These are phyloP conservation scores for Periophthalmus magnuspinnatus DNA, from an alignment of 2,797 vertebrate genomes.

Conservation along the genomic window DNA sequence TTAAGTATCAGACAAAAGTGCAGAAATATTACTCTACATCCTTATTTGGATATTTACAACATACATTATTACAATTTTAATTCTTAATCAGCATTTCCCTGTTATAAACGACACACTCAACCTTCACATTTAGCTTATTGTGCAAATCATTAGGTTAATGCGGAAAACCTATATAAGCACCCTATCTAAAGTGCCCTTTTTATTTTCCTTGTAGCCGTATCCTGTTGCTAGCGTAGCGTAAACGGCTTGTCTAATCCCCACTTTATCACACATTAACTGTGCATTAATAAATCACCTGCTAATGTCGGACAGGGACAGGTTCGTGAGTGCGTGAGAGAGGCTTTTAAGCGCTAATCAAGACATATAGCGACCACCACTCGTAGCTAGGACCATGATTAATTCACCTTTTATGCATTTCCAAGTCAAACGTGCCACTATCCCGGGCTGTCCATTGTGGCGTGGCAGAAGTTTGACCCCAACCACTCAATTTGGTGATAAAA, in stretches of 20 bases:
- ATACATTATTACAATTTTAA: too few relatives aligned
- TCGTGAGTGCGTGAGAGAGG: slow-evolving; percentile 7
- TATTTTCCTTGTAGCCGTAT: neutral
- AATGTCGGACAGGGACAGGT: slow-evolving; percentile 45
- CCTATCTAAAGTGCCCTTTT: neutral
- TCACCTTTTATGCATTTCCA: slow-evolving; percentile 35
- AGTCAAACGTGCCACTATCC: slow-evolving; percentile 26
- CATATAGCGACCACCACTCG: slow-evolving; percentile 23
- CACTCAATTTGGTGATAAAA: slow-evolving; percentile 58
- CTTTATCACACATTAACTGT: neutral
- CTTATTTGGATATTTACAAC: too few relatives aligned
- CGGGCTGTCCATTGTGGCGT: slow-evolving; percentile 41
- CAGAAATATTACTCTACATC: too few relatives aligned
- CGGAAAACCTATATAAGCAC: neutral
- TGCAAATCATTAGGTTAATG: slow-evolving; percentile 31
- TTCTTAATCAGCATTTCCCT: too few relatives aligned
- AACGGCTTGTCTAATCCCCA: neutral
- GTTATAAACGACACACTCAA: too few relatives aligned
- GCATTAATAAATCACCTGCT: slow-evolving; percentile 10
- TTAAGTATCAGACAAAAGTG: too few relatives aligned
- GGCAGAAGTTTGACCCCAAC: slow-evolving; percentile 52
- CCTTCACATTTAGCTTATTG: neutral
- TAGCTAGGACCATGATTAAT: slow-evolving; percentile 48
- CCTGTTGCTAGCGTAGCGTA: neutral
- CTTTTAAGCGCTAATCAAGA: slow-evolving; percentile 22